Evolutionary conservation across 1,140 invertebrate species (phyloP).

Genomic region (Drosophila obscura): DNA sequence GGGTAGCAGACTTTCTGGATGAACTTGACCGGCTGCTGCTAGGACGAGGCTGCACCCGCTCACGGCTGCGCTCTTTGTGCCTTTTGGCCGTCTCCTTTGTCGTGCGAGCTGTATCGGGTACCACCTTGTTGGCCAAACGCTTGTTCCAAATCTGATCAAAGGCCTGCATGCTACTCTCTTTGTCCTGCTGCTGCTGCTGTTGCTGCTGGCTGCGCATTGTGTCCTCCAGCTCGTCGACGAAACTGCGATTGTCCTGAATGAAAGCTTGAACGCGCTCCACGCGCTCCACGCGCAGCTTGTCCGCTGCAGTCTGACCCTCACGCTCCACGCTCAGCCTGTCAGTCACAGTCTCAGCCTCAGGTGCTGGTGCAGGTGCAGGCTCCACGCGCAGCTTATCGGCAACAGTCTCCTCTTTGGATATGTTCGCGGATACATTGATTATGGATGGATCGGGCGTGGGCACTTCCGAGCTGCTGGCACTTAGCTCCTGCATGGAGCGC

Average conservation of each 20-base stretch:
- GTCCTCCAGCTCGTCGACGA: constrained; percentile 71
- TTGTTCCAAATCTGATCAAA: constrained; percentile 67
- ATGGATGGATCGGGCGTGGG: constrained; percentile 67
- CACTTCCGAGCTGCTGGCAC: constrained; percentile 60
- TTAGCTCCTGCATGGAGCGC: constrained; percentile 49
- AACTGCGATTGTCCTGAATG: constrained; percentile 74
- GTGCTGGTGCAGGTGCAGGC: not conserved
- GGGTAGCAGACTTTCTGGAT: not conserved
- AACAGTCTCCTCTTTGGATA: not conserved
- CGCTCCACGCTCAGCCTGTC: constrained; percentile 14
- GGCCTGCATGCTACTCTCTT: constrained; percentile 25
- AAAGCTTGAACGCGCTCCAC: constrained; percentile 65
- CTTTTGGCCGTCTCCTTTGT: not conserved
- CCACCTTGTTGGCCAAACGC: constrained; percentile 28
- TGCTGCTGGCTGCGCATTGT: constrained; percentile 58
- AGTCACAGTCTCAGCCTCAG: not conserved
- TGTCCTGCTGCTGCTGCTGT: constrained; percentile 27
- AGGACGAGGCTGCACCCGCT: not conserved
- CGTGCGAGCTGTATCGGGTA: not conserved
- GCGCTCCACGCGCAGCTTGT: no score
- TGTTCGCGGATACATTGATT: constrained; percentile 62
- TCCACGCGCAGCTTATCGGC: no score
- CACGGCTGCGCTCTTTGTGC: not conserved
- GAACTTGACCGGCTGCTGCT: not conserved
- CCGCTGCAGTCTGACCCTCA: no score